A percentile compares a stretch with the other conserved stretches of the same genome.
Conservation (phyloP, 2,113 vertebrate genomes). For the Thamnophis sirtalis region DNA sequence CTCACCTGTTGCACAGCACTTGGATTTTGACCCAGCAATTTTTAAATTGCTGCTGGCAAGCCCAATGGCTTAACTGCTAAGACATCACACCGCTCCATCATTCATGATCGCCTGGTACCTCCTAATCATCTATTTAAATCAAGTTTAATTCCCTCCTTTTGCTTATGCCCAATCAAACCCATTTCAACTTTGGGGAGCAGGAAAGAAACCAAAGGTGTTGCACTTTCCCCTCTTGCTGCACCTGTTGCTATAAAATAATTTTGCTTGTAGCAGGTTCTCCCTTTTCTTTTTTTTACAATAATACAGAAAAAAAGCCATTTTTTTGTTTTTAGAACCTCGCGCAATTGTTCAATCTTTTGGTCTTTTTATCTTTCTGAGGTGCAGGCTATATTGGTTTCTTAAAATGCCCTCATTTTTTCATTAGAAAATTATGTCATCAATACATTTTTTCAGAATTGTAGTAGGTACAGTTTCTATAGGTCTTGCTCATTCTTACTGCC, state of each 20-base stretch:
- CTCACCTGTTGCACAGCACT: not conserved
- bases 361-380: not conserved
- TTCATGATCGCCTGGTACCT: not conserved
- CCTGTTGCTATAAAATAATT: not conserved
- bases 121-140: not conserved
- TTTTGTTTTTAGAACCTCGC: not conserved
- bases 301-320: not conserved
- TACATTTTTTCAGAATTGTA: not conserved
- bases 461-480: not conserved
- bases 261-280: not conserved
- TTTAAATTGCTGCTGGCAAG: too few relatives aligned
- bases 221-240: not conserved
- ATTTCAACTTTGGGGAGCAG: not conserved
- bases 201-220: not conserved
- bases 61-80: too few relatives aligned
- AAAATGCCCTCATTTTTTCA: not conserved
- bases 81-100: too few relatives aligned
- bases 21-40: not conserved
- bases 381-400: not conserved
- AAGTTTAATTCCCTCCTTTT: not conserved
- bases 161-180: not conserved
- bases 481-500: not conserved
- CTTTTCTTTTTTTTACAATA: not conserved
- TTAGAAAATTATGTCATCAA: not conserved
- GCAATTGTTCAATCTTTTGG: not conserved